Evolutionary conservation across 1,140 invertebrate species (phyloP).

Genomic region (Drosophila mayri): DNA sequence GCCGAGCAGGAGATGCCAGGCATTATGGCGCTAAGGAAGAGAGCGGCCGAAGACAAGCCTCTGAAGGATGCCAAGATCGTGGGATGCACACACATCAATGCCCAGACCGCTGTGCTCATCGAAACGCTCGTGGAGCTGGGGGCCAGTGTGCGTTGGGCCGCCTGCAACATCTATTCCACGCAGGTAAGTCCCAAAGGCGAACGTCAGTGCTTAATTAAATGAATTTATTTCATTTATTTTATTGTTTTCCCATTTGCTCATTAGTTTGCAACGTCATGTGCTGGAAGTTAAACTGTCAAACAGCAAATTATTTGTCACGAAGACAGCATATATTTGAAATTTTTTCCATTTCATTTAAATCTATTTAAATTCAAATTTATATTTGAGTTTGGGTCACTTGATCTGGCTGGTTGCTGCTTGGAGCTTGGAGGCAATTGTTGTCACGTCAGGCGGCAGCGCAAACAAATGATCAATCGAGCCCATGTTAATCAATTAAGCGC

Average conservation of each 20-base stretch:
- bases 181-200: constrained; percentile 86
- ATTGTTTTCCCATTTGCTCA: too few species aligned
- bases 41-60: constrained; percentile 96
- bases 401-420: constrained; percentile 49
- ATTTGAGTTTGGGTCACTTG: constrained; percentile 39
- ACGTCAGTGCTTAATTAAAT: background rate
- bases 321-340: background rate
- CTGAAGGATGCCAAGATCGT: constrained; percentile 98
- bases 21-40: constrained; percentile 96
- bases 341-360: background rate
- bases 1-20: constrained; percentile 99
- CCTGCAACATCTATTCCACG: constrained; percentile 99
- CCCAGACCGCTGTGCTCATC: constrained; percentile 98
- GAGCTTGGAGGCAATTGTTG: constrained; percentile 60
- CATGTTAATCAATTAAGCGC: constrained; percentile 68
- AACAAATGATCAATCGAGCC: constrained; percentile 82
- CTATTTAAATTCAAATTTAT: constrained; percentile 26
- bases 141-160: constrained; percentile 96
- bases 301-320: background rate
- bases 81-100: constrained; percentile 99
- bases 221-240: too few species aligned
- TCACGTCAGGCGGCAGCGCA: constrained; percentile 59
- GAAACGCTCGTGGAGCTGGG: constrained; percentile 96
- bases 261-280: background rate
- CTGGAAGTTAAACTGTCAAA: background rate